Percentiles rank a stretch among this genome's conserved stretches.
Evolutionary conservation across 2,113 vertebrate species (phyloP).

Genomic region (Petaurus breviceps): DNA sequence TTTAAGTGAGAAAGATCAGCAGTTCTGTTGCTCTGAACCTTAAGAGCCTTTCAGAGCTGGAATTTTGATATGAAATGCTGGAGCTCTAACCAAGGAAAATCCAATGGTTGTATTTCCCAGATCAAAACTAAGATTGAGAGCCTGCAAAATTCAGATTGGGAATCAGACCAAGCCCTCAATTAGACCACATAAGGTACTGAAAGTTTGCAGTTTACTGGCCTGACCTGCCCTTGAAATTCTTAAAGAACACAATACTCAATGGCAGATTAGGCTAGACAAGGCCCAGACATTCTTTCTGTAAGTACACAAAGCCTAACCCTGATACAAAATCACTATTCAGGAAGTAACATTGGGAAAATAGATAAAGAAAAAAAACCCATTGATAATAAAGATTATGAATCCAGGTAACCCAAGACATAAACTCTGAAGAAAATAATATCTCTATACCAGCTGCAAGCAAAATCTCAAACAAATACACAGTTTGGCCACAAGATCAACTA

Average conservation of each 20-base stretch:
- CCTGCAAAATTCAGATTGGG: background rate
- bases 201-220: background rate
- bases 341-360: background rate
- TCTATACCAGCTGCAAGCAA: background rate
- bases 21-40: background rate
- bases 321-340: background rate
- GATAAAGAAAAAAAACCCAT: background rate
- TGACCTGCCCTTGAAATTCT: background rate
- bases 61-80: no score
- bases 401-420: no score
- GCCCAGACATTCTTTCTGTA: background rate
- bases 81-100: background rate
- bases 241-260: background rate
- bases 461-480: background rate
- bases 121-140: background rate
- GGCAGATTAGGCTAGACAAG: background rate
- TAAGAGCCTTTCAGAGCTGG: no score
- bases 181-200: background rate
- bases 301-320: background rate
- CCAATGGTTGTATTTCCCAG: background rate
- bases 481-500: background rate
- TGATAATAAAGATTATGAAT: background rate
- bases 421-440: background rate
- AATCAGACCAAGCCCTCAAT: background rate
- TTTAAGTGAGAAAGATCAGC: background rate